Percentiles rank a stretch among this genome's conserved stretches.
These are phyloP conservation scores for Eristalis tenax DNA, from an alignment of 2,888 invertebrate genomes.

Conservation along the genomic window DNA sequence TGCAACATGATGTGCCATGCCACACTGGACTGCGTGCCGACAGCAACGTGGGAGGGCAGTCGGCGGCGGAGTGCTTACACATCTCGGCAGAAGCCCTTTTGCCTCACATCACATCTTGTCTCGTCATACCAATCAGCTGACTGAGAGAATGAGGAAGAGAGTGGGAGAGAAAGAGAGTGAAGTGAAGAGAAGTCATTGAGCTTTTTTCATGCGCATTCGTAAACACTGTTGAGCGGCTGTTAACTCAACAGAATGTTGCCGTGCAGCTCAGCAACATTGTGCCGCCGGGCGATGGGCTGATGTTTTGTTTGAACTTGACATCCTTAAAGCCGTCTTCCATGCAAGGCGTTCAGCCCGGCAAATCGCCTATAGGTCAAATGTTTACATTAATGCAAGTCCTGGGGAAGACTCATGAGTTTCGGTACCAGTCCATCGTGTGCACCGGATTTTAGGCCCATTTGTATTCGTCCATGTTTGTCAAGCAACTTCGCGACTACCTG, in stretches of 20 bases:
- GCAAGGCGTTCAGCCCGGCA: too few species aligned
- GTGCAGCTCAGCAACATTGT: conserved; percentile 29
- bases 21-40: conserved; percentile 16
- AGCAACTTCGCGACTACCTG: too few species aligned
- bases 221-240: conserved; percentile 19
- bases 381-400: too few species aligned
- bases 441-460: too few species aligned
- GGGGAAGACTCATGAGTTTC: too few species aligned
- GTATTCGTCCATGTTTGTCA: too few species aligned
- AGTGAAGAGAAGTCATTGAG: neutral
- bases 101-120: neutral
- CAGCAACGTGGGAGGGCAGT: neutral
- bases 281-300: too few species aligned
- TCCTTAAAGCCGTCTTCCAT: too few species aligned
- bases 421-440: too few species aligned
- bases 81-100: conserved; percentile 19
- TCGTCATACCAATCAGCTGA: conserved; percentile 48
- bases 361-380: too few species aligned
- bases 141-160: neutral
- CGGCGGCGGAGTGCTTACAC: neutral
- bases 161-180: conserved; percentile 3
- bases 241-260: conserved; percentile 50
- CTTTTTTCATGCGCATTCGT: conserved; percentile 48
- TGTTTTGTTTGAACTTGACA: too few species aligned
- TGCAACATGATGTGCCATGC: neutral